Conservation (phyloP, 2,797 vertebrate genomes). For the Melanotaenia parkinsoni region DNA sequence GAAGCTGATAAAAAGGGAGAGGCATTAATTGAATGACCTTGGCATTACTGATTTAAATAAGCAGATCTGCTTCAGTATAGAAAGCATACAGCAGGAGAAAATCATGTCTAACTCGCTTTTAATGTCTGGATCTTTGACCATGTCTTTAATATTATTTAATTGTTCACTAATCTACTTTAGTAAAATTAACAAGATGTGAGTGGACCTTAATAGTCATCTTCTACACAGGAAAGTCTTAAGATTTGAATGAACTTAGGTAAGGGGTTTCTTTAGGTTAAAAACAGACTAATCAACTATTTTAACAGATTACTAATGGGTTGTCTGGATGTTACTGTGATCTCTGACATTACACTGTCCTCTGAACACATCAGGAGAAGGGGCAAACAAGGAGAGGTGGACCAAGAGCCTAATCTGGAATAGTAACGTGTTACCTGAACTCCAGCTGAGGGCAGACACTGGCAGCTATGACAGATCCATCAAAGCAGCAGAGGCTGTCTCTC, state of each 20-base stretch:
- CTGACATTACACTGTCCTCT: constrained; percentile 36
- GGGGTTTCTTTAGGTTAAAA: constrained; percentile 5
- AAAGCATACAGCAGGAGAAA: constrained; percentile 64
- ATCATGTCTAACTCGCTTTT: constrained; percentile 60
- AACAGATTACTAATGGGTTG: constrained; percentile 6
- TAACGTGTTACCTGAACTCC: constrained; percentile 70
- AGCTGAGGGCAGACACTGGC: constrained; percentile 76
- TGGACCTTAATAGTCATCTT: constrained; percentile 31
- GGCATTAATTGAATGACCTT: constrained; percentile 78
- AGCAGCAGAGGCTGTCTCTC: constrained; percentile 81
- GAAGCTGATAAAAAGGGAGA: constrained; percentile 74
- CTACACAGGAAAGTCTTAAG: constrained; percentile 1
- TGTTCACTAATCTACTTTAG: constrained; percentile 49
- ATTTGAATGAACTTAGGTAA: constrained; percentile 2
- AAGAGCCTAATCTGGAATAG: constrained; percentile 27
- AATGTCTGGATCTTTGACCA: constrained; percentile 59
- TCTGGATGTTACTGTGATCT: constrained; percentile 19
- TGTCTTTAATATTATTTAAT: constrained; percentile 62
- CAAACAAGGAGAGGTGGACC: constrained; percentile 29
- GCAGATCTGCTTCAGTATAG: constrained; percentile 63
- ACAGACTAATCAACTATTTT: constrained; percentile 12
- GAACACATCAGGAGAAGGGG: constrained; percentile 19
- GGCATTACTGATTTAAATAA: constrained; percentile 72
- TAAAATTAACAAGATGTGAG: constrained; percentile 44
- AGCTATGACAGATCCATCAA: constrained; percentile 85